Conservation (phyloP, 23 tunicate species). For the Trididemnum clinides region DNA sequence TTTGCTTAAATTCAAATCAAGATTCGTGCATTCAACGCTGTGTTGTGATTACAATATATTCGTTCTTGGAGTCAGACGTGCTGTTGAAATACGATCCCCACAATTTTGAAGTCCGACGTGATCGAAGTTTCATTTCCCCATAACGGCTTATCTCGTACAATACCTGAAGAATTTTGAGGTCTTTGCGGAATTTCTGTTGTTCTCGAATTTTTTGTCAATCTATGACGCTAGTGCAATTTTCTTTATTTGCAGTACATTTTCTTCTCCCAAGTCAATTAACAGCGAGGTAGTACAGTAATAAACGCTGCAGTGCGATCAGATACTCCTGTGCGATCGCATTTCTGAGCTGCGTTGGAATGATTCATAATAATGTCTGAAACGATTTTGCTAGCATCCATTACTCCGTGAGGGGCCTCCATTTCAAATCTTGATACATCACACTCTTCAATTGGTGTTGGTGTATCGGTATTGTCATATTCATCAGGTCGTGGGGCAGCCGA, state of each 20-base stretch:
- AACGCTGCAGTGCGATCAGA: conserved; percentile 1
- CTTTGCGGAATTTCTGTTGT: neutral
- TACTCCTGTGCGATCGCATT: neutral
- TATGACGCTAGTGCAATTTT: neutral
- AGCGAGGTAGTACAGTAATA: neutral
- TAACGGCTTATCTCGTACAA: neutral
- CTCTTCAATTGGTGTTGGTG: neutral
- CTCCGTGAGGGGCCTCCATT: neutral
- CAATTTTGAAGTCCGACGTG: too few species aligned
- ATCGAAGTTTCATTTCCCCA: too few species aligned
- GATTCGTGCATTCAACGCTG: too few species aligned
- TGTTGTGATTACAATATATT: too few species aligned
- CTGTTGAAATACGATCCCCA: too few species aligned
- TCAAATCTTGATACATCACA: neutral
- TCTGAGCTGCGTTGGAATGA: neutral
- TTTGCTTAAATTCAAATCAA: too few species aligned
- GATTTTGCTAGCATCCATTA: neutral
- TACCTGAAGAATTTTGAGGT: neutral
- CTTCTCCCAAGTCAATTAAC: neutral
- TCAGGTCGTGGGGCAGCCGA: neutral
- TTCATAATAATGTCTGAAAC: neutral
- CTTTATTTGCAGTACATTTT: too few species aligned
- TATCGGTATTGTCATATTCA: neutral
- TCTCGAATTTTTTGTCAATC: conserved; percentile 1
- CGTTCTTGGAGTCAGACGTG: too few species aligned